A percentile compares a stretch with the other conserved stretches of the same genome.
Evolutionary conservation across 2,888 invertebrate genomes (phyloP).

Genomic region (Xestia ashworthii): DNA sequence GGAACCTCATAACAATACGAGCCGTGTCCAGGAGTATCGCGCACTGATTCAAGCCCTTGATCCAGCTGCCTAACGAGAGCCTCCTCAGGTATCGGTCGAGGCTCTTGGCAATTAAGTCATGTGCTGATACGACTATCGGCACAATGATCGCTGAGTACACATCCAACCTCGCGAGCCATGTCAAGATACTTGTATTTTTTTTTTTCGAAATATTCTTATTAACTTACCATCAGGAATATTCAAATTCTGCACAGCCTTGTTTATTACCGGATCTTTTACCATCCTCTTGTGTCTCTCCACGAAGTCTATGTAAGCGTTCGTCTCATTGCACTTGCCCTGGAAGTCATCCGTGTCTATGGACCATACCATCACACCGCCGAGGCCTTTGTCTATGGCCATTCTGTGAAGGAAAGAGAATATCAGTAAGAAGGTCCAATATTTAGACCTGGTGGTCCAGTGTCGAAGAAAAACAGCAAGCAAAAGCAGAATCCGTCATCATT

Average conservation of each 20-base stretch:
- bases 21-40: too few species aligned
- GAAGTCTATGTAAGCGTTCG: constrained; percentile 88
- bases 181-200: too few species aligned
- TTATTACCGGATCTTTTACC: constrained; percentile 77
- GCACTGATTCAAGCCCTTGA: too few species aligned
- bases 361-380: constrained; percentile 97
- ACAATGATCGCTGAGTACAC: too few species aligned
- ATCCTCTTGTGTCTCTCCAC: constrained; percentile 76
- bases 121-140: too few species aligned
- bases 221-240: constrained; percentile 82
- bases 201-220: neutral
- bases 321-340: constrained; percentile 92
- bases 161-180: too few species aligned
- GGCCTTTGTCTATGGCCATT: constrained; percentile 91
- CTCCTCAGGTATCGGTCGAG: too few species aligned
- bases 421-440: neutral
- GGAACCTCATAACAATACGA: too few species aligned
- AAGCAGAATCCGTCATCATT: neutral
- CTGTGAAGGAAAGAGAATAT: constrained; percentile 70
- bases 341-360: constrained; percentile 97
- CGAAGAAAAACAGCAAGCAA: neutral
- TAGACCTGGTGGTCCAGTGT: neutral
- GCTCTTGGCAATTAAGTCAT: too few species aligned
- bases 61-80: too few species aligned
- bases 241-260: constrained; percentile 78